Evolutionary conservation across 2,888 invertebrate genomes (phyloP).

Genomic region (Theristus sp.): DNA sequence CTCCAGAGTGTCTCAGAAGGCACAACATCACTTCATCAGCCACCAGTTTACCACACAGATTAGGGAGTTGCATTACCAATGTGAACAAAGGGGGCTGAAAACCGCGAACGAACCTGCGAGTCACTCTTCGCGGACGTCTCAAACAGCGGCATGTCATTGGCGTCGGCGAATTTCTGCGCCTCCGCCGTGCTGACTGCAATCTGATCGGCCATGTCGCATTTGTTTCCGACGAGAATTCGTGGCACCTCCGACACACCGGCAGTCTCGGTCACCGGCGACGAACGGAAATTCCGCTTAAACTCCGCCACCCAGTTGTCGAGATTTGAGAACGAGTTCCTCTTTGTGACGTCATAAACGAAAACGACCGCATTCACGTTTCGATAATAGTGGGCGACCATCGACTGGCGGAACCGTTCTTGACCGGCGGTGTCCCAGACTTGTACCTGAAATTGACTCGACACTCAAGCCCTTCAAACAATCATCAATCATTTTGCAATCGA

Average conservation of each 20-base stretch:
- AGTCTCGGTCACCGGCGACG: neutral
- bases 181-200: constrained; percentile 48
- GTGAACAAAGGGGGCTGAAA: no score
- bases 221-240: constrained; percentile 57
- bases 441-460: constrained; percentile 45
- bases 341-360: constrained; percentile 53
- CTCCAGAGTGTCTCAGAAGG: no score
- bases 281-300: constrained; percentile 38
- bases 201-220: constrained; percentile 47
- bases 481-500: no score
- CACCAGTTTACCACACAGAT: no score
- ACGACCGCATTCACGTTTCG: constrained; percentile 65
- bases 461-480: no score
- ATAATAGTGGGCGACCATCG: constrained; percentile 65
- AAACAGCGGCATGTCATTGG: constrained; percentile 46
- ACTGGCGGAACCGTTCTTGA: constrained; percentile 57
- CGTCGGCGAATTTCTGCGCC: constrained; percentile 53
- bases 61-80: no score
- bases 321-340: constrained; percentile 17
- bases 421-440: constrained; percentile 58
- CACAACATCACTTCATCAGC: no score
- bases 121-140: constrained; percentile 61
- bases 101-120: constrained; percentile 32
- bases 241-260: constrained; percentile 36
- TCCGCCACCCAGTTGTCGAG: constrained; percentile 57